phyloP scores from a whole-genome alignment of 2,113 vertebrate genomes.

The Cercopithecus mona region DNA sequence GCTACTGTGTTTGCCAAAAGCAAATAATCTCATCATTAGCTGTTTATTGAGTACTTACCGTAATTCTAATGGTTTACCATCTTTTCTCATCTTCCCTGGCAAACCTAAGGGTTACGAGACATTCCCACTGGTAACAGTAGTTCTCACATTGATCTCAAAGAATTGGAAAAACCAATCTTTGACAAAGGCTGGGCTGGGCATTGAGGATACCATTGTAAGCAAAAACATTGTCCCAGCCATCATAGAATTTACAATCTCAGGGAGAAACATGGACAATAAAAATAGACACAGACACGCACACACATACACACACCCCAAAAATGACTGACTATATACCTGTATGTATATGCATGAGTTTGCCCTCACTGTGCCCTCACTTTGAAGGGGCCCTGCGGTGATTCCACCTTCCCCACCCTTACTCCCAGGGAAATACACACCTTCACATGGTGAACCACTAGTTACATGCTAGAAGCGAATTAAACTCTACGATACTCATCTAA shows the following conservation, averaged over 20 bases:
- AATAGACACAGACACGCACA: neutral
- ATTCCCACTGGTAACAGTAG: neutral
- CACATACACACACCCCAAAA: neutral
- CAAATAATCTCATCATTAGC: slow-evolving; percentile 17
- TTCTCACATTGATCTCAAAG: neutral
- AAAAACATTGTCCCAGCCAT: neutral
- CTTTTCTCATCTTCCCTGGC: neutral
- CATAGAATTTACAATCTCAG: neutral
- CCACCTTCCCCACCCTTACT: neutral
- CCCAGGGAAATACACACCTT: neutral
- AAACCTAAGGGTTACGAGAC: neutral
- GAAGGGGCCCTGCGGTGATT: neutral
- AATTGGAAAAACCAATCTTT: neutral
- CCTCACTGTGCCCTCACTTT: neutral
- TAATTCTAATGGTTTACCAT: neutral
- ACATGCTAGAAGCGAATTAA: neutral
- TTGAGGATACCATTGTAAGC: neutral
- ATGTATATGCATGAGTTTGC: neutral
- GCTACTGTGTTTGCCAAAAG: neutral
- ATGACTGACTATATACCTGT: neutral
- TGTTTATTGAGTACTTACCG: neutral
- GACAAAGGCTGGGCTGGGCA: neutral
- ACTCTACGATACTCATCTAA: neutral
- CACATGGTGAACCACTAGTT: neutral
- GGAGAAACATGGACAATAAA: neutral